A percentile compares a stretch with the other conserved stretches of the same genome.
These are phyloP conservation scores for Leptarthrus brevirostris DNA, from an alignment of 2,888 invertebrate species.

Conservation along the genomic window DNA sequence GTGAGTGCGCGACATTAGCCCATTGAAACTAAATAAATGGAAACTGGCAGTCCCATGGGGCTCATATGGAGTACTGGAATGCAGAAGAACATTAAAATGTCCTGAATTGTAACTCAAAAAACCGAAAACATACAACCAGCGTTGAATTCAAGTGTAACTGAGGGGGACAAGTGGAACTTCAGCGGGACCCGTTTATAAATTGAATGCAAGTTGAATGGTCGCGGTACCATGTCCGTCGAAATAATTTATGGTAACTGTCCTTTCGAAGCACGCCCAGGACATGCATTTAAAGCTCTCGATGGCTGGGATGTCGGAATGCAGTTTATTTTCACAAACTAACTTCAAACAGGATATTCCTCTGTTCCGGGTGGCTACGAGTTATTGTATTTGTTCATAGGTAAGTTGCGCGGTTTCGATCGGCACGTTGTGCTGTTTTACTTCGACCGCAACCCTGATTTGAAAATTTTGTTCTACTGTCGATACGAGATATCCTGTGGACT, in stretches of 20 bases:
- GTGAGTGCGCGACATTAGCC: not conserved
- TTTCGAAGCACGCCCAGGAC: constrained; percentile 48
- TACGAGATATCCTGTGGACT: constrained; percentile 24
- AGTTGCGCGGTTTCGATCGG: constrained; percentile 49
- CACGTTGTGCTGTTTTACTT: constrained; percentile 50
- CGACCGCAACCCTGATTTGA: constrained; percentile 52
- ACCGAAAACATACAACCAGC: constrained; percentile 4
- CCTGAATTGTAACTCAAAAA: constrained; percentile 26
- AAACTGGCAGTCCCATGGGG: not conserved
- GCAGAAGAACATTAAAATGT: constrained; percentile 28
- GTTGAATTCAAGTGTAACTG: constrained; percentile 12
- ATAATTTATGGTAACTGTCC: constrained; percentile 52
- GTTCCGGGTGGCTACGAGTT: constrained; percentile 18
- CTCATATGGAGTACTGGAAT: not conserved
- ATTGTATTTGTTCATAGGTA: constrained; percentile 34
- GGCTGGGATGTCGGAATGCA: constrained; percentile 18
- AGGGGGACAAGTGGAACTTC: constrained; percentile 26
- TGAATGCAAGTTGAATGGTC: constrained; percentile 51
- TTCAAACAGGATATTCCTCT: constrained; percentile 36
- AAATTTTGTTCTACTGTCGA: constrained; percentile 40
- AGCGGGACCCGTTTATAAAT: constrained; percentile 42
- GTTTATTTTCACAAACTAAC: constrained; percentile 39
- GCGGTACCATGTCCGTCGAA: constrained; percentile 44
- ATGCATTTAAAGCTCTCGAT: constrained; percentile 47
- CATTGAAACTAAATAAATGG: constrained; percentile 10